Percentiles rank a stretch among this genome's conserved stretches.
Evolutionary conservation across 1,140 invertebrate species (phyloP).

Genomic region (Rhyacophila brunnea): DNA sequence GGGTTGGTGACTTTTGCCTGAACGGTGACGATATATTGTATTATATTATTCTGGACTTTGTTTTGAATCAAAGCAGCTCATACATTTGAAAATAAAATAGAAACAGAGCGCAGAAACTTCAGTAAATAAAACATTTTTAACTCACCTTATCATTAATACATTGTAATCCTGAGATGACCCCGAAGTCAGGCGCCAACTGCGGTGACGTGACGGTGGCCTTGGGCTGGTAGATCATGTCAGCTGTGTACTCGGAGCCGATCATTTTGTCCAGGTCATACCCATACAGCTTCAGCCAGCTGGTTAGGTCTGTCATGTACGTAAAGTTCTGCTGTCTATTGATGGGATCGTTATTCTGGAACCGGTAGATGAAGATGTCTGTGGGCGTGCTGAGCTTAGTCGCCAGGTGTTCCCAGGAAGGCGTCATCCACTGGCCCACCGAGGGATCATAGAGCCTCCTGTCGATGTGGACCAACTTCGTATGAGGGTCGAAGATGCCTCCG

Average conservation of each 20-base stretch:
- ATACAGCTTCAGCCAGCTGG: constrained; percentile 83
- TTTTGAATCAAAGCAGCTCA: no score
- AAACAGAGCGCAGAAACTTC: no score
- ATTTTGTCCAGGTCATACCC: constrained; percentile 85
- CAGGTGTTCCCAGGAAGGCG: constrained; percentile 85
- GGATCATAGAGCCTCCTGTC: constrained; percentile 88
- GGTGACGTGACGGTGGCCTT: constrained; percentile 73
- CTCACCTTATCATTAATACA: constrained; percentile 79
- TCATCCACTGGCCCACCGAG: constrained; percentile 91
- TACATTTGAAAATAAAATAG: no score
- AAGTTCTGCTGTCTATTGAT: constrained; percentile 77
- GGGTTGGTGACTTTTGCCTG: no score
- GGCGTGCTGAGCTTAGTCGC: constrained; percentile 78
- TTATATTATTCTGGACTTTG: no score
- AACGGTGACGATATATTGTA: no score
- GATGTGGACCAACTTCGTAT: constrained; percentile 82
- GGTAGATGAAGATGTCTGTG: constrained; percentile 87
- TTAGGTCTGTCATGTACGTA: constrained; percentile 80
- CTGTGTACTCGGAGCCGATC: constrained; percentile 77
- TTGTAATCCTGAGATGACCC: constrained; percentile 83
- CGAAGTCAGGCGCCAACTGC: constrained; percentile 77
- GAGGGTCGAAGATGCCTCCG: constrained; percentile 80
- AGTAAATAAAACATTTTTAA: constrained; percentile 4
- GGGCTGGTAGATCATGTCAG: constrained; percentile 73
- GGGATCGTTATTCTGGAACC: constrained; percentile 90